phyloP scores from a whole-genome alignment of 2,113 vertebrate genomes.

The Polypterus senegalus region DNA sequence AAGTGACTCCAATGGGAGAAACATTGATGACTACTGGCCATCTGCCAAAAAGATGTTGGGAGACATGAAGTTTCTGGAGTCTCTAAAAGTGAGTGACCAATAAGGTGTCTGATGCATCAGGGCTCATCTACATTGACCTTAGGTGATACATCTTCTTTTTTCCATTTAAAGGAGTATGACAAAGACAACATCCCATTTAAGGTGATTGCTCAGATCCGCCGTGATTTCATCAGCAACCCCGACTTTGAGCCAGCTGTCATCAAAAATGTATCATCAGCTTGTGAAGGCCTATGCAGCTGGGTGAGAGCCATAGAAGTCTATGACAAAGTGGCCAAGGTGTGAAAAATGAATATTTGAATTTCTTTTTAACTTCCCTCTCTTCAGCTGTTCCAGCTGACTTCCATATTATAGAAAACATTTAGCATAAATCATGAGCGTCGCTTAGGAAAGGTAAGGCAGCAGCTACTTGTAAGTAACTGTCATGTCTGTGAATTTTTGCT shows the following conservation, averaged over 20 bases:
- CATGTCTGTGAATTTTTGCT: no score
- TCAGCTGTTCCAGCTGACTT: background rate
- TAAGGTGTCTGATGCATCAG: background rate
- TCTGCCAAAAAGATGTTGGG: slow-evolving; percentile 38
- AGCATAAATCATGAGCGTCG: no score
- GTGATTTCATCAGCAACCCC: slow-evolving; percentile 50
- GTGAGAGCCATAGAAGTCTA: slow-evolving; percentile 43
- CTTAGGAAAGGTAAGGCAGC: no score
- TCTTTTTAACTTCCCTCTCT: slow-evolving; percentile 51
- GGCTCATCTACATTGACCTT: slow-evolving; percentile 22
- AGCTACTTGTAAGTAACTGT: no score
- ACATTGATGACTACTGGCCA: slow-evolving; percentile 39
- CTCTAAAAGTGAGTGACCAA: slow-evolving; percentile 24
- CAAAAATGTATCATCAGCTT: slow-evolving; percentile 40
- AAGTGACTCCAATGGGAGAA: slow-evolving; percentile 39
- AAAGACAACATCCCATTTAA: slow-evolving; percentile 56
- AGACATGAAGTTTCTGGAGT: slow-evolving; percentile 37
- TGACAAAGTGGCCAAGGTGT: slow-evolving; percentile 64
- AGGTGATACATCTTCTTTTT: slow-evolving; percentile 19
- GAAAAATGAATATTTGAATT: slow-evolving; percentile 23
- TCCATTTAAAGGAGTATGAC: slow-evolving; percentile 41
- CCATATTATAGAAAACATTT: no score
- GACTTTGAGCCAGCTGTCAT: slow-evolving; percentile 52
- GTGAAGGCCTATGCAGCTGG: slow-evolving; percentile 56
- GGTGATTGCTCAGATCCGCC: slow-evolving; percentile 51